phyloP scores from a whole-genome alignment of 1,140 invertebrate genomes.

The Megathymus violae region DNA sequence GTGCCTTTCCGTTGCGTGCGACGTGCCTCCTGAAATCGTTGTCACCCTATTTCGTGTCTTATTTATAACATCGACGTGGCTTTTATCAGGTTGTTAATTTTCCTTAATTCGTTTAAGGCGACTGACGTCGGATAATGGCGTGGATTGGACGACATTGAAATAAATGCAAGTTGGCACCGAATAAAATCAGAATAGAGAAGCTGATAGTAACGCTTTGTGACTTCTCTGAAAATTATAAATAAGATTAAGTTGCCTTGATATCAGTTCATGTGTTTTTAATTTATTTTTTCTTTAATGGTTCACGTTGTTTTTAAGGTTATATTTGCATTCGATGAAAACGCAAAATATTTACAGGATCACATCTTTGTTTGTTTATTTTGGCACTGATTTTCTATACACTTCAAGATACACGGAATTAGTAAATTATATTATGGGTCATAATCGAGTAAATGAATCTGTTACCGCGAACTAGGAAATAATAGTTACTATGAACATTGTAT shows the following conservation, averaged over 20 bases:
- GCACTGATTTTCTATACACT: too few species aligned
- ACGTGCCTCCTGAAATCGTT: constrained; percentile 37
- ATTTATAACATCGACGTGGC: constrained; percentile 40
- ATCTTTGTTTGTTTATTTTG: too few species aligned
- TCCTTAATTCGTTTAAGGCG: constrained; percentile 37
- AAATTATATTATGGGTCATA: too few species aligned
- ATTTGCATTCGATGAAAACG: too few species aligned
- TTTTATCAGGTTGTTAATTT: constrained; percentile 41
- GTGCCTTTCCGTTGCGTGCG: constrained; percentile 42
- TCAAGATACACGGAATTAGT: too few species aligned
- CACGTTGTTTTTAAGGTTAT: too few species aligned
- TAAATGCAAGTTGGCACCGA: constrained; percentile 19
- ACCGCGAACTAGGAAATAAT: too few species aligned
- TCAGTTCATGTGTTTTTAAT: too few species aligned
- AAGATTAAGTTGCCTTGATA: not conserved
- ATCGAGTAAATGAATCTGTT: too few species aligned
- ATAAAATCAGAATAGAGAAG: not conserved
- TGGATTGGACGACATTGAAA: constrained; percentile 8
- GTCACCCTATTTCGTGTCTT: constrained; percentile 40
- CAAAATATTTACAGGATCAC: too few species aligned
- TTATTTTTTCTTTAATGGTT: too few species aligned
- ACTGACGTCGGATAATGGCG: constrained; percentile 30
- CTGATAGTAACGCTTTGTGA: not conserved
- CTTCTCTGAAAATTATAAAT: not conserved
- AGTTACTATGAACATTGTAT: too few species aligned